These are phyloP conservation scores for Porites rus DNA, from an alignment of 92 coral and sea anemone species.

Conservation along the genomic window DNA sequence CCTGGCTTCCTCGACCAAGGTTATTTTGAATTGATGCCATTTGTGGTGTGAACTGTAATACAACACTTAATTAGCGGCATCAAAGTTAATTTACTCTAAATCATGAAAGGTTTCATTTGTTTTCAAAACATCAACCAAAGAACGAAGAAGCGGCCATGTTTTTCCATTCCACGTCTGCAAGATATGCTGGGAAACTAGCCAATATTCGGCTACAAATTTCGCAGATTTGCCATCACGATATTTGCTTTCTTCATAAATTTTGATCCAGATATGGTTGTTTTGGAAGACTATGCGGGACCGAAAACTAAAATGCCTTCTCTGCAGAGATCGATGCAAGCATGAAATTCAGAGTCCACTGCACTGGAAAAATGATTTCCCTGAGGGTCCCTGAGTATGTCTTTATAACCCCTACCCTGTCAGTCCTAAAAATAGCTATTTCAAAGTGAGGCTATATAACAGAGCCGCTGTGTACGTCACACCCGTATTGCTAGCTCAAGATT, in stretches of 20 bases:
- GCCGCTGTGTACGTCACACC: slow-evolving; percentile 96
- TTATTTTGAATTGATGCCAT: slow-evolving; percentile 37
- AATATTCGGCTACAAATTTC: background rate
- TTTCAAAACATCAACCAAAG: background rate
- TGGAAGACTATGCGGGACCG: background rate
- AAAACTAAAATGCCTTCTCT: background rate
- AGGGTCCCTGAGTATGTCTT: slow-evolving; percentile 4
- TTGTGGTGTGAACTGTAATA: background rate
- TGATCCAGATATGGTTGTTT: background rate
- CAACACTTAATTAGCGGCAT: background rate
- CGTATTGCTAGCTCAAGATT: slow-evolving; percentile 65
- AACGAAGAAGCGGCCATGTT: slow-evolving; percentile 18
- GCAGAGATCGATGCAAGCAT: background rate
- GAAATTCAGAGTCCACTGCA: background rate
- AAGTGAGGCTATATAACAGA: slow-evolving; percentile 85
- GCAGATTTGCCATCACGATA: background rate
- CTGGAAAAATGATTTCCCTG: background rate
- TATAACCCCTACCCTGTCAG: slow-evolving; percentile 62
- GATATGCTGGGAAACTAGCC: slow-evolving; percentile 34
- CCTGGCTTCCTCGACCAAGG: background rate
- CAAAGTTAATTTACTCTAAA: slow-evolving; percentile 5
- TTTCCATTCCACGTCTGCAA: slow-evolving; percentile 21
- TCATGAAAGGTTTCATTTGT: slow-evolving; percentile 5
- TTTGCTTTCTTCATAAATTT: background rate
- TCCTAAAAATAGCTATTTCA: slow-evolving; percentile 81